Percentiles rank a stretch among this genome's conserved stretches.
Evolutionary conservation across 2,113 vertebrate genomes (phyloP).

Genomic region (Centropus bengalensis): DNA sequence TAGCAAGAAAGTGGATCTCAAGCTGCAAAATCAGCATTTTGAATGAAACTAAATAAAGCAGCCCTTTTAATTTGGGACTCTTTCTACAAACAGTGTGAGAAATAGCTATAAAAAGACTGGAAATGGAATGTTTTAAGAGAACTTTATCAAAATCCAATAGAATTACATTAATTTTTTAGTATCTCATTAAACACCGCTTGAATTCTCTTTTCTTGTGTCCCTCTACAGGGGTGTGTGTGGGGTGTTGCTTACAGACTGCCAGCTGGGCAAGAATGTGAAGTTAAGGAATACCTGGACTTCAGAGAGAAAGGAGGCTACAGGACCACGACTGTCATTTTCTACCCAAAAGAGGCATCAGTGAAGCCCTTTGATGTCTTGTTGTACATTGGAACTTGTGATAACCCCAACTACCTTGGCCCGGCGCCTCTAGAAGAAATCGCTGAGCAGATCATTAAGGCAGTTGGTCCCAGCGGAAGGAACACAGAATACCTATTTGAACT

Average conservation of each 20-base stretch:
- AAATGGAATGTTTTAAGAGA: background rate
- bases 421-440: constrained; percentile 95
- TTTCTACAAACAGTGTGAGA: background rate
- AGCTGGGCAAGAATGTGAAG: constrained; percentile 88
- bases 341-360: constrained; percentile 81
- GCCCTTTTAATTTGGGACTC: background rate
- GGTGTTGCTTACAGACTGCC: constrained; percentile 94
- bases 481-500: constrained; percentile 95
- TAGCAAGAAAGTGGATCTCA: background rate
- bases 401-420: constrained; percentile 95
- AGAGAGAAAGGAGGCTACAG: constrained; percentile 95
- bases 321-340: constrained; percentile 85
- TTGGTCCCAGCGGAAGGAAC: constrained; percentile 92
- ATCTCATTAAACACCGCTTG: background rate
- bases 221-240: constrained; percentile 90
- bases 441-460: constrained; percentile 87
- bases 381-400: constrained; percentile 92
- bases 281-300: constrained; percentile 93
- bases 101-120: background rate
- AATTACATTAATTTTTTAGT: background rate
- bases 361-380: constrained; percentile 85
- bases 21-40: background rate
- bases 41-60: background rate
- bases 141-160: background rate
- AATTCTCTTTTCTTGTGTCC: constrained; percentile 17